Conservation (phyloP, 64 coral and sea anemone species). For the Montipora sp. region DNA sequence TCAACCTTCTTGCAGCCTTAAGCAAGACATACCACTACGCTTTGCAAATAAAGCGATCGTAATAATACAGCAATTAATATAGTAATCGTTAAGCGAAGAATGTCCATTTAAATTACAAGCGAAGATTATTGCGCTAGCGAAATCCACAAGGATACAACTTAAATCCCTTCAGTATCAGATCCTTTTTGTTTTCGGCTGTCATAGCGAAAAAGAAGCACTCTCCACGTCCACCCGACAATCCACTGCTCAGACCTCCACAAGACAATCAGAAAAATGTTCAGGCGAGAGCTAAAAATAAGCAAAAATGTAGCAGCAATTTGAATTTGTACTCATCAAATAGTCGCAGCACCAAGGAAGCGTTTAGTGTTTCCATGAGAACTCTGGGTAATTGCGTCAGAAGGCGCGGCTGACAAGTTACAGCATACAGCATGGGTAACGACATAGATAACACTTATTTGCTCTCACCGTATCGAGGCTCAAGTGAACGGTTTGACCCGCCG, state of each 20-base stretch:
- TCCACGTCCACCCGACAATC: neutral
- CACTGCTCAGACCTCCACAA: neutral
- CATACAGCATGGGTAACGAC: no score
- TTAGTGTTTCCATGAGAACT: conserved; percentile 14
- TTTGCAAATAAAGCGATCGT: no score
- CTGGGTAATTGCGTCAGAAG: conserved; percentile 46
- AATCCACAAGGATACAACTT: conserved; percentile 64
- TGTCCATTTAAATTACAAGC: neutral
- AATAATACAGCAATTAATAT: neutral
- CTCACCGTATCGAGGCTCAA: no score
- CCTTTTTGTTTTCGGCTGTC: conserved; percentile 13
- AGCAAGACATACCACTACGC: no score
- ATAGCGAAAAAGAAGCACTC: conserved; percentile 7
- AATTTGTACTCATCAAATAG: neutral
- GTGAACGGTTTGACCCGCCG: no score
- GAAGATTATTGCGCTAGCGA: neutral
- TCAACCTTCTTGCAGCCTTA: no score
- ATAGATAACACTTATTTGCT: no score
- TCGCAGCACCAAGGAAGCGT: neutral
- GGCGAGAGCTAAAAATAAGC: neutral
- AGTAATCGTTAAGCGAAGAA: neutral
- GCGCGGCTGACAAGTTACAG: neutral
- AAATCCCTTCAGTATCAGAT: conserved; percentile 60
- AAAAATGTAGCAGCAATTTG: neutral
- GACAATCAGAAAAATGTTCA: neutral